A percentile compares a stretch with the other conserved stretches of the same genome.
These are phyloP conservation scores for Deroptyus accipitrinus DNA, from an alignment of 2,113 vertebrate genomes.

Conservation along the genomic window DNA sequence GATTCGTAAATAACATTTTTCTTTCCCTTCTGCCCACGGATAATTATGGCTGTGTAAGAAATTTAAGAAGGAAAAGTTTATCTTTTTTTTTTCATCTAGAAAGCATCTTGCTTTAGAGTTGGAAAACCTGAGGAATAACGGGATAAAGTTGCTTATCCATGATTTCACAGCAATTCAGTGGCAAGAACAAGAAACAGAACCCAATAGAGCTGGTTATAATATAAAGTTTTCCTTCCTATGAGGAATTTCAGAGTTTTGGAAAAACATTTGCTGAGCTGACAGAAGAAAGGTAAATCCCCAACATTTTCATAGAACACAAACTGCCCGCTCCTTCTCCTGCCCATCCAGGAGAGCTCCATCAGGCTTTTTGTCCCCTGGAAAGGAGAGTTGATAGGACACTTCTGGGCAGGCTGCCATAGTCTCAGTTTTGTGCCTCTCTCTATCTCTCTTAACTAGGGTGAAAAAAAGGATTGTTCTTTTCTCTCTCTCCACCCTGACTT, in stretches of 20 bases:
- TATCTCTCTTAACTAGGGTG: not conserved
- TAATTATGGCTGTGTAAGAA: constrained; percentile 23
- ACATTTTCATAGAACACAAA: not conserved
- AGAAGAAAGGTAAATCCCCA: not conserved
- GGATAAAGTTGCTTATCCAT: not conserved
- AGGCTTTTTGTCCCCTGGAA: not conserved
- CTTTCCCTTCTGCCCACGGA: not conserved
- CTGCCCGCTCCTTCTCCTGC: not conserved
- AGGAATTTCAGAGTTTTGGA: not conserved
- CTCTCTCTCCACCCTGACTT: not conserved
- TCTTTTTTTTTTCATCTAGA: not conserved
- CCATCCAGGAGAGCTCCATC: not conserved
- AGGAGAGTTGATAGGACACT: not conserved
- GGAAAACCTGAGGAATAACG: not conserved
- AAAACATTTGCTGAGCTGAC: not conserved
- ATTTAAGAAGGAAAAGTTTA: not conserved
- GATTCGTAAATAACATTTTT: constrained; percentile 34
- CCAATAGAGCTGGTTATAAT: not conserved
- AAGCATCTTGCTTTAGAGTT: not conserved
- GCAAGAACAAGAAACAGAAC: not conserved
- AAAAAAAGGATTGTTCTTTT: not conserved
- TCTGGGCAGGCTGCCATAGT: not conserved
- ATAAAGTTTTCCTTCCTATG: not conserved
- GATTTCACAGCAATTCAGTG: not conserved
- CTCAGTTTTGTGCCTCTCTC: not conserved